Conservation (phyloP, 2,113 vertebrate genomes). For the Gymnobelideus leadbeateri region DNA sequence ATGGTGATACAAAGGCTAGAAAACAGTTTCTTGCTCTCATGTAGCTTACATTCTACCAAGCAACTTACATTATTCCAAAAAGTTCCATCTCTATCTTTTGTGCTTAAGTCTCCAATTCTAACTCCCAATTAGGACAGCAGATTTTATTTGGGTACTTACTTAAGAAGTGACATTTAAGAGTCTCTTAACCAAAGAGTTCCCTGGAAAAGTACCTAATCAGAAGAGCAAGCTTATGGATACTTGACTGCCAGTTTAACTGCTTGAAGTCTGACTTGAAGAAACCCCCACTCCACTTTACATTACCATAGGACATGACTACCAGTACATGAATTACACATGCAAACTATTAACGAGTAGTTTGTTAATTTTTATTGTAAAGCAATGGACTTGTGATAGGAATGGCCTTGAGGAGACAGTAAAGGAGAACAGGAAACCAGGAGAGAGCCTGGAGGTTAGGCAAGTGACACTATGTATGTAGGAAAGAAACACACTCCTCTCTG, state of each 20-base stretch:
- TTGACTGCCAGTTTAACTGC: slow-evolving; percentile 29
- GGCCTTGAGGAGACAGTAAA: neutral
- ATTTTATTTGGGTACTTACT: neutral
- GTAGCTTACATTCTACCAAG: neutral
- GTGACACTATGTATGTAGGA: neutral
- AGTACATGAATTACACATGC: slow-evolving; percentile 18
- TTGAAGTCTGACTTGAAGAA: slow-evolving; percentile 57
- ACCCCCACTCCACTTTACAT: slow-evolving; percentile 6
- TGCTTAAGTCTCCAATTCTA: neutral
- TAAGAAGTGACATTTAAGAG: neutral
- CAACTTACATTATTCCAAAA: neutral
- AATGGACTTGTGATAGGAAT: neutral
- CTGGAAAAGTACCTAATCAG: neutral
- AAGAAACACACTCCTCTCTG: neutral
- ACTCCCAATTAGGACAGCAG: neutral
- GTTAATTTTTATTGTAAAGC: slow-evolving; percentile 56
- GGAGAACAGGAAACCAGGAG: neutral
- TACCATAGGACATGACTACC: neutral
- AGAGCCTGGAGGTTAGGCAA: neutral
- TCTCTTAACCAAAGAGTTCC: neutral
- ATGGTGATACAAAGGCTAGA: neutral
- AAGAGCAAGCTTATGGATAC: slow-evolving; percentile 10
- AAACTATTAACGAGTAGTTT: slow-evolving; percentile 32
- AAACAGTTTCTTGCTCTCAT: neutral
- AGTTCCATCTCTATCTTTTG: neutral